Percentiles rank a stretch among this genome's conserved stretches.
phyloP scores from a whole-genome alignment of 2,888 invertebrate genomes.

The Buathra laborator region DNA sequence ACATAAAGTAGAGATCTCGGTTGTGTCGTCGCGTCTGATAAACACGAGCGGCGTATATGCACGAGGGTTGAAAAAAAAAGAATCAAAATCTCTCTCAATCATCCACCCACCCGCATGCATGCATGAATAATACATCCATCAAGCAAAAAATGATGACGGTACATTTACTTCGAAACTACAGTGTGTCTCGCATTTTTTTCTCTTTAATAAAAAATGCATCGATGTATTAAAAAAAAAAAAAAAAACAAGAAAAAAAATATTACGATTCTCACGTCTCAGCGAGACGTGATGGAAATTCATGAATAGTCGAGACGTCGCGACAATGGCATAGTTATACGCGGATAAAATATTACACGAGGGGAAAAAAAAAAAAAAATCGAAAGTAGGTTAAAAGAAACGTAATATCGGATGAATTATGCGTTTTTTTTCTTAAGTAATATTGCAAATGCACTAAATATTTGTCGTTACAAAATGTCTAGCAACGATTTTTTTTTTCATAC shows the following conservation, averaged over 20 bases:
- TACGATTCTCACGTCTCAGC: background rate
- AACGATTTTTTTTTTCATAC: background rate
- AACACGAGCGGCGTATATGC: background rate
- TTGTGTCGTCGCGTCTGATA: conserved; percentile 1
- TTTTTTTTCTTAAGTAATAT: background rate
- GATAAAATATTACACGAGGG: background rate
- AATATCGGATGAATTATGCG: background rate
- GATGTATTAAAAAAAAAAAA: background rate
- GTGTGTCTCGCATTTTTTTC: background rate
- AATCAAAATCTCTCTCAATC: background rate
- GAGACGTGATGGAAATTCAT: conserved; percentile 39
- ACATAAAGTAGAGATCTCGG: background rate
- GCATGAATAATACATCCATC: conserved; percentile 14
- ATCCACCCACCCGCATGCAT: background rate
- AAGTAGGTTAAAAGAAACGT: background rate
- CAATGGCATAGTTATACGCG: background rate
- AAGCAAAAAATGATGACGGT: background rate
- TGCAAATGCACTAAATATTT: background rate
- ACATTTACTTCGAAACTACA: background rate
- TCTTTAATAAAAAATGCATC: conserved; percentile 6
- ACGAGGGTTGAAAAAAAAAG: background rate
- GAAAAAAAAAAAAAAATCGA: background rate
- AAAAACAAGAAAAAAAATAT: background rate
- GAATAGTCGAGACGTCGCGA: conserved; percentile 6
- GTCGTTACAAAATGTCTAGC: background rate